Evolutionary conservation across 2,113 vertebrate genomes (phyloP).

Genomic region (Ptyas mucosa): DNA sequence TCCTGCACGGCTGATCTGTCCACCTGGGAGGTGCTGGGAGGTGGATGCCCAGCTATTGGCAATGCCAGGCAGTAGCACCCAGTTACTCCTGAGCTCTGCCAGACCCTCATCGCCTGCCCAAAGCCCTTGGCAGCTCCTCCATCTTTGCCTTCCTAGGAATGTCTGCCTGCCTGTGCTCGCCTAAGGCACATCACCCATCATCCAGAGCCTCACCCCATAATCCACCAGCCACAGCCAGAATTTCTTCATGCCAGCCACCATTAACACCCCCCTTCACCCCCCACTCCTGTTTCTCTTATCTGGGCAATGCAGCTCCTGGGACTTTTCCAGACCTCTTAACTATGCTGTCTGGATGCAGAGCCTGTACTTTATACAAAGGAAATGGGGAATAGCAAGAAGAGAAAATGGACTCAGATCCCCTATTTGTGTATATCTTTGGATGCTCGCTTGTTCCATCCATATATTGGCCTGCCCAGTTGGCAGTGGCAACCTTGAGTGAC

Average conservation of each 20-base stretch:
- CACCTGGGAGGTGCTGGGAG: neutral
- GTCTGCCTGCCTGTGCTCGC: neutral
- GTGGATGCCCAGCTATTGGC: neutral
- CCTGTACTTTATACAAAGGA: neutral
- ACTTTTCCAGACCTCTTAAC: neutral
- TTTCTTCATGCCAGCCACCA: neutral
- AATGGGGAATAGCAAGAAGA: neutral
- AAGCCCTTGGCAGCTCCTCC: neutral
- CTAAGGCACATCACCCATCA: neutral
- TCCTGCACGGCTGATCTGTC: neutral
- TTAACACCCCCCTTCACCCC: neutral
- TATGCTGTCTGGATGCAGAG: neutral
- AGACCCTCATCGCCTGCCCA: neutral
- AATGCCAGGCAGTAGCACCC: neutral
- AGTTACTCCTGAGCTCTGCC: neutral
- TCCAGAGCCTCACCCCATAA: neutral
- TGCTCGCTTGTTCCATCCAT: neutral
- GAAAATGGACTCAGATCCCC: neutral
- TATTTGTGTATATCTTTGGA: neutral
- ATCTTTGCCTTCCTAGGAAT: neutral
- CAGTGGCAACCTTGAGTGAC: neutral
- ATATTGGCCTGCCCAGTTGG: neutral
- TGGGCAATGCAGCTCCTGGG: neutral
- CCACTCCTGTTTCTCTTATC: neutral
- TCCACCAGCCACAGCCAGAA: neutral